phyloP scores from a whole-genome alignment of 2,797 vertebrate genomes.

The Moxostoma hubbsi region DNA sequence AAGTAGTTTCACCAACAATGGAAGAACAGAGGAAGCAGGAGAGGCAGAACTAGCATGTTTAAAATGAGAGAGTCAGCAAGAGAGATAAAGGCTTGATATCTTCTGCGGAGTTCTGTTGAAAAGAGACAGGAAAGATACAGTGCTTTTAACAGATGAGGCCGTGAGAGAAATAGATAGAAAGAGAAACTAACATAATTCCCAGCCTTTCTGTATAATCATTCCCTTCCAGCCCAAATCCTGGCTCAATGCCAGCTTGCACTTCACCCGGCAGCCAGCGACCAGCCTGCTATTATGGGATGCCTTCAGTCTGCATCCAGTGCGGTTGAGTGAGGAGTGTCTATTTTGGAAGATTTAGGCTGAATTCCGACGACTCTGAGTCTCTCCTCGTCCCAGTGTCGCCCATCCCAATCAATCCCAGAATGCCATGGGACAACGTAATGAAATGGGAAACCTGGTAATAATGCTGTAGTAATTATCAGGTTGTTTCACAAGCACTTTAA shows the following conservation, averaged over 20 bases:
- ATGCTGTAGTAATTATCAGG: slow-evolving; percentile 71
- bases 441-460: slow-evolving; percentile 73
- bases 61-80: too few relatives aligned
- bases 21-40: background rate
- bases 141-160: slow-evolving; percentile 14
- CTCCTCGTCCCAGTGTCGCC: slow-evolving; percentile 63
- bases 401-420: slow-evolving; percentile 61
- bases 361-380: slow-evolving; percentile 61
- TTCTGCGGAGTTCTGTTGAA: slow-evolving; percentile 50
- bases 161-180: slow-evolving; percentile 17
- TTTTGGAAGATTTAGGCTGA: slow-evolving; percentile 73
- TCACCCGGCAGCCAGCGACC: slow-evolving; percentile 56
- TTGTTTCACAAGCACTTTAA: slow-evolving; percentile 70
- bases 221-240: slow-evolving; percentile 70
- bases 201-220: slow-evolving; percentile 77
- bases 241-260: slow-evolving; percentile 49
- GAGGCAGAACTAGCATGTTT: background rate
- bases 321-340: slow-evolving; percentile 73
- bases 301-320: slow-evolving; percentile 73
- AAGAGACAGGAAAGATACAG: slow-evolving; percentile 59
- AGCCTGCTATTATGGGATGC: slow-evolving; percentile 70
- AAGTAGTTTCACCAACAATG: background rate
- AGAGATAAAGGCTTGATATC: slow-evolving; percentile 1
- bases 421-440: slow-evolving; percentile 58
- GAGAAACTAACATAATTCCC: slow-evolving; percentile 44